phyloP scores from a whole-genome alignment of 2,888 invertebrate genomes.

The Agonopterix alstromeriana region DNA sequence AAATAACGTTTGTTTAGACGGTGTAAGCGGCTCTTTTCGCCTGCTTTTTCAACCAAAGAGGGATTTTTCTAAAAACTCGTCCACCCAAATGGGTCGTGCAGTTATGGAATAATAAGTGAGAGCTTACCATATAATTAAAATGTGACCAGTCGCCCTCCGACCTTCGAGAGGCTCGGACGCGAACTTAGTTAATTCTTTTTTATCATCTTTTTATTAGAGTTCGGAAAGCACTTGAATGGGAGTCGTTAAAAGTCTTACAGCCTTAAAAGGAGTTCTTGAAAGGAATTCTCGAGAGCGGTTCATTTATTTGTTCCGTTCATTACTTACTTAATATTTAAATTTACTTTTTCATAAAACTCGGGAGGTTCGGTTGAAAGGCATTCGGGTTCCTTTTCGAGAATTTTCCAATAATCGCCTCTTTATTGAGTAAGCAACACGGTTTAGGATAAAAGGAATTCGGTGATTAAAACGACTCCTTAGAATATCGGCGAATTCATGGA shows the following conservation, averaged over 20 bases:
- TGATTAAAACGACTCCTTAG: slow-evolving; percentile 33
- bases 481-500: slow-evolving; percentile 4
- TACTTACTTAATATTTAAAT: slow-evolving; percentile 52
- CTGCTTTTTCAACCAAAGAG: slow-evolving; percentile 25
- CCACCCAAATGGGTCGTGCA: slow-evolving; percentile 33
- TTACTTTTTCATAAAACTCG: slow-evolving; percentile 29
- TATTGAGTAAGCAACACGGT: slow-evolving; percentile 51
- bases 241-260: slow-evolving; percentile 61
- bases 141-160: slow-evolving; percentile 22
- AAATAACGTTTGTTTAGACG: slow-evolving; percentile 31
- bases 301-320: slow-evolving; percentile 58
- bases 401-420: slow-evolving; percentile 54
- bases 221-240: slow-evolving; percentile 55
- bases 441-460: slow-evolving; percentile 42
- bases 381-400: slow-evolving; percentile 27
- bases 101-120: slow-evolving; percentile 54
- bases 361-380: slow-evolving; percentile 27
- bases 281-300: slow-evolving; percentile 41
- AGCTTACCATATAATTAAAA: slow-evolving; percentile 52
- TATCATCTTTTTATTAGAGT: slow-evolving; percentile 64
- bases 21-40: slow-evolving; percentile 23
- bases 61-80: slow-evolving; percentile 1
- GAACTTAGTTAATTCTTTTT: slow-evolving; percentile 54
- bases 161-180: slow-evolving; percentile 21
- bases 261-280: slow-evolving; percentile 46